Percentiles rank a stretch among this genome's conserved stretches.
phyloP scores from a whole-genome alignment of 2,888 invertebrate species.

The Brenthis ino region DNA sequence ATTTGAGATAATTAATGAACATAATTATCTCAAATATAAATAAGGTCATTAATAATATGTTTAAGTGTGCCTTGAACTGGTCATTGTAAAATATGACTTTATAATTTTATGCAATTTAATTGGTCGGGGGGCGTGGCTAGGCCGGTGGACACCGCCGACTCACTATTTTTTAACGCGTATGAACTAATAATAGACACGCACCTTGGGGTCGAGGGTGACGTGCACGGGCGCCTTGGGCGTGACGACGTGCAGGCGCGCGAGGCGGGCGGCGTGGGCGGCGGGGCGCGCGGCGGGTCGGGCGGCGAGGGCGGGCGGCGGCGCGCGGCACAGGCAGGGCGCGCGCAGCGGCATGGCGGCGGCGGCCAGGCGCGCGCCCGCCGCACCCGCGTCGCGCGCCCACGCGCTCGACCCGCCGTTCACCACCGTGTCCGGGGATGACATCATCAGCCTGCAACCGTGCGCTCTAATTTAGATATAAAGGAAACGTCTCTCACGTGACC shows the following conservation, averaged over 20 bases:
- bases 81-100: too few species aligned
- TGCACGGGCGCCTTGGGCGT: constrained; percentile 95
- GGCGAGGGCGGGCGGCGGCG: constrained; percentile 46
- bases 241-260: constrained; percentile 64
- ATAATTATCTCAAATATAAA: too few species aligned
- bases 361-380: constrained; percentile 92
- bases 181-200: constrained; percentile 48
- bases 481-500: too few species aligned
- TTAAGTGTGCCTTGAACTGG: too few species aligned
- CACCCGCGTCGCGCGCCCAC: constrained; percentile 88
- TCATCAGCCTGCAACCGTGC: constrained; percentile 81
- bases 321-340: constrained; percentile 85
- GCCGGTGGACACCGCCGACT: too few species aligned
- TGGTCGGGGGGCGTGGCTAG: too few species aligned
- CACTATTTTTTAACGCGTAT: too few species aligned
- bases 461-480: background rate
- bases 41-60: too few species aligned
- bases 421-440: constrained; percentile 92
- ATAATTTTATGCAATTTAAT: too few species aligned
- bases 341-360: constrained; percentile 94
- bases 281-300: constrained; percentile 63
- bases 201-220: constrained; percentile 91
- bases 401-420: constrained; percentile 88
- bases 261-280: constrained; percentile 50
- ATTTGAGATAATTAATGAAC: too few species aligned